A percentile compares a stretch with the other conserved stretches of the same genome.
Evolutionary conservation across 2,113 vertebrate genomes (phyloP).

Genomic region (Capreolus pygargus): DNA sequence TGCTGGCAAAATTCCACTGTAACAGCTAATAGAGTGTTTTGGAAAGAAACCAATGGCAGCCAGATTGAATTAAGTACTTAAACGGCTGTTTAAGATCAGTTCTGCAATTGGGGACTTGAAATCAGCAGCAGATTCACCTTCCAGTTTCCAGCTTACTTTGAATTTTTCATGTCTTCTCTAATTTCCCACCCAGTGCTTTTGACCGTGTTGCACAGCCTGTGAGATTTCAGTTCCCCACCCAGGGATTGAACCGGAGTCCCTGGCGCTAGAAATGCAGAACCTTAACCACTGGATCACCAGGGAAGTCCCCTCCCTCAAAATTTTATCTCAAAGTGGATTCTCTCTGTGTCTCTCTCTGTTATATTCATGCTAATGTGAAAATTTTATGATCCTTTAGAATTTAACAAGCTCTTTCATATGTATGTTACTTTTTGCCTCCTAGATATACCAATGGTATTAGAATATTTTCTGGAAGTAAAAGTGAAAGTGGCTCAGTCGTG

Average conservation of each 20-base stretch:
- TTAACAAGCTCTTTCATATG: not conserved
- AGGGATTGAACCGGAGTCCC: not conserved
- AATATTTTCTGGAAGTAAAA: not conserved
- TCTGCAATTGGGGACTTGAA: constrained; percentile 37
- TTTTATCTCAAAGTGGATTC: not conserved
- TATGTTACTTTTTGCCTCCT: not conserved
- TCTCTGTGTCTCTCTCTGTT: not conserved
- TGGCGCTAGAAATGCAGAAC: not conserved
- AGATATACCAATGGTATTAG: not conserved
- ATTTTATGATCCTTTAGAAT: not conserved
- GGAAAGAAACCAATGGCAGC: constrained; percentile 42
- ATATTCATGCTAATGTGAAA: not conserved
- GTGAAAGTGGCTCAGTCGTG: not conserved
- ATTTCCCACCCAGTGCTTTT: not conserved
- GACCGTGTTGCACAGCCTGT: not conserved
- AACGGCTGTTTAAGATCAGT: constrained; percentile 53
- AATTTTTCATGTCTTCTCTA: not conserved
- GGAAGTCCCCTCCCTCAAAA: not conserved
- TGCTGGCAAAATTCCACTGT: constrained; percentile 60
- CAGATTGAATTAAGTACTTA: constrained; percentile 58
- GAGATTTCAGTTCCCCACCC: not conserved
- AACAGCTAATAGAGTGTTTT: constrained; percentile 50
- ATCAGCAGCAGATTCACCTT: not conserved
- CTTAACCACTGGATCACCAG: not conserved
- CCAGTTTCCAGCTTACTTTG: not conserved